Percentiles rank a stretch among this genome's conserved stretches.
Evolutionary conservation across 2,113 vertebrate species (phyloP).

Genomic region (Heterotilapia buettikoferi): DNA sequence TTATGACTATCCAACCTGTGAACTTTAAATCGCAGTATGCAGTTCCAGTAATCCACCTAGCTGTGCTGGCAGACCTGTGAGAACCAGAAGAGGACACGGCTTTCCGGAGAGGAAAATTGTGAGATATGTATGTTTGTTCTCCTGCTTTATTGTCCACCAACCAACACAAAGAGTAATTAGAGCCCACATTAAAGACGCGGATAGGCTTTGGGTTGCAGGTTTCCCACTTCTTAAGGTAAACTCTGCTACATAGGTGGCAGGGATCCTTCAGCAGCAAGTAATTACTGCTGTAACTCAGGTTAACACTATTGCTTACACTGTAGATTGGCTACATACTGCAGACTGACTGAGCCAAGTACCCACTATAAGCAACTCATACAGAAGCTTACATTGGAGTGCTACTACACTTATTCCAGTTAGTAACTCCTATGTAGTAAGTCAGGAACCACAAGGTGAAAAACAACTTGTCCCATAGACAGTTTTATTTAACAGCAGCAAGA

Average conservation of each 20-base stretch:
- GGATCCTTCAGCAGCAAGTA: slow-evolving; percentile 53
- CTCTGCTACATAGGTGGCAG: slow-evolving; percentile 28
- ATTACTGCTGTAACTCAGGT: slow-evolving; percentile 40
- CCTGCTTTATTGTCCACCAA: background rate
- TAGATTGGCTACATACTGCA: background rate
- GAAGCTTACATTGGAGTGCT: slow-evolving; percentile 5
- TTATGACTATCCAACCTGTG: background rate
- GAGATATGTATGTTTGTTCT: slow-evolving; percentile 3
- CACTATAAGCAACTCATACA: background rate
- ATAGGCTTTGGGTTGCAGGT: slow-evolving; percentile 6
- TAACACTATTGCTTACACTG: slow-evolving; percentile 31
- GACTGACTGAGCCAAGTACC: slow-evolving; percentile 10
- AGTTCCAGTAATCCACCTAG: background rate
- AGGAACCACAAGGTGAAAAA: background rate
- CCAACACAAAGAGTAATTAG: background rate
- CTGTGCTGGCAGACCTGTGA: background rate
- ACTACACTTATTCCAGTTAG: background rate
- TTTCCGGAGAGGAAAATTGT: background rate
- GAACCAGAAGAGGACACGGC: background rate
- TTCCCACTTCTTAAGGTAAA: background rate
- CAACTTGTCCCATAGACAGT: background rate
- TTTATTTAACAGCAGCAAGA: background rate
- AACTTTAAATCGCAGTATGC: background rate
- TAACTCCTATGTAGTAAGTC: background rate
- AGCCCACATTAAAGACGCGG: slow-evolving; percentile 19